These are phyloP conservation scores for Chlamydotis undulata DNA, from an alignment of 2,113 vertebrate genomes.

Conservation along the genomic window DNA sequence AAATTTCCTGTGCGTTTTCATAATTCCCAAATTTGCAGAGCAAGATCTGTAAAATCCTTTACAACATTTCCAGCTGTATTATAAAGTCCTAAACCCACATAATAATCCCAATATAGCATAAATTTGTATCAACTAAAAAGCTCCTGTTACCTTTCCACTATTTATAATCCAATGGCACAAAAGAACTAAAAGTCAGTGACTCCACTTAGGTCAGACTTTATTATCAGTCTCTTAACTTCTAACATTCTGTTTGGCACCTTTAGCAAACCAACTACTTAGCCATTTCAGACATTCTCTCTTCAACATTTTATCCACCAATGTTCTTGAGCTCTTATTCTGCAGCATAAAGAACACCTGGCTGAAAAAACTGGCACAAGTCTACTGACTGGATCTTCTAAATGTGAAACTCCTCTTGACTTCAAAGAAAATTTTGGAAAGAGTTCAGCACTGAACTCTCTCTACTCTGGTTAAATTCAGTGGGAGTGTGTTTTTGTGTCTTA, in stretches of 20 bases:
- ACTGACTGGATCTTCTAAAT: background rate
- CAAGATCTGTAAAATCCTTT: slow-evolving; percentile 27
- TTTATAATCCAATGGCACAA: background rate
- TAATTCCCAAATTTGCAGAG: slow-evolving; percentile 36
- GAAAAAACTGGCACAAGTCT: background rate
- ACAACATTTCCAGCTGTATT: slow-evolving; percentile 13
- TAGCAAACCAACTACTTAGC: background rate
- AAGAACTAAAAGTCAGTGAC: background rate
- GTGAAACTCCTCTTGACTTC: background rate
- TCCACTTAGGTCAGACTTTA: background rate
- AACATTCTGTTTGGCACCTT: background rate
- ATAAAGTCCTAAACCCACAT: background rate
- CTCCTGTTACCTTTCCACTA: background rate
- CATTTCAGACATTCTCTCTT: background rate
- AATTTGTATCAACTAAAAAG: background rate
- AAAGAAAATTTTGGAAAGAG: background rate
- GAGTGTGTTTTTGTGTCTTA: background rate
- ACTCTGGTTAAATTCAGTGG: background rate
- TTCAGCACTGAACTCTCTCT: background rate
- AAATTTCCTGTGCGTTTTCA: slow-evolving; percentile 27
- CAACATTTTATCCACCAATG: background rate
- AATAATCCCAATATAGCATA: background rate
- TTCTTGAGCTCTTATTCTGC: background rate
- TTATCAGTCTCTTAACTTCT: background rate
- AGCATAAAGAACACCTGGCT: background rate